Evolutionary conservation across 2,113 vertebrate genomes (phyloP), one percentile per base, ranked within the genome.

Genomic region (Vicugna pacos): DNA sequence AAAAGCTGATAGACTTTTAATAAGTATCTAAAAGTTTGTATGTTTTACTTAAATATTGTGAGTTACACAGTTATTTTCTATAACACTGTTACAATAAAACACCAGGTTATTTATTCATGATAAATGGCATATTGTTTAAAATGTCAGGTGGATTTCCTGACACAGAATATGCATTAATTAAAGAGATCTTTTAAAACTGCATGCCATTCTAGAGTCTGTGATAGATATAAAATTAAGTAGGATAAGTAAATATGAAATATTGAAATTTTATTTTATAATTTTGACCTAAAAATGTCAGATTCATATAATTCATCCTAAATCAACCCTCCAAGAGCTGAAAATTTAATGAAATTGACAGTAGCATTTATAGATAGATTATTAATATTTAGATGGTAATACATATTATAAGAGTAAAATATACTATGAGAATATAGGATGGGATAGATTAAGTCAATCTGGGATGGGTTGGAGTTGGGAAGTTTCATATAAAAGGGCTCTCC

Each of bases 261-360:
- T 70, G 15, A 85, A 48, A 65, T 52, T 81, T 91, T 67, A 72
- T 69, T 88, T 96, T 6, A 64, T 81, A 54, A 76, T 80, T 89
- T 87, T 80, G 38, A 84, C 10, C 19, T 87, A 58, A 79, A 88
- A 88, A 67, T 76, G 20, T 67, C 28, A 96, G 6, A 16, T 62
- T 96, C 67, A 69, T 65, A 62, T 9, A 60, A 13, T 67, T 62
- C 15, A 81, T 14, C 77, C 54, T 38, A 76, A 86, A 84, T 73
- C n/a, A 88, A 65, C 28, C 14, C 72, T 85, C 46, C 38, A 82
- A 65, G 28, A 82, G 8, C 19, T 92, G 14, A 56, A 69, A 81
- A 77, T 95, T 17, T 65, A 81, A 58, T 90, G 64, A n/a, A 77
- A 54, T 32, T 67, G 10, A 70, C 26, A 95, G 16, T 4, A n/a